Evolutionary conservation across 2,113 vertebrate species (phyloP).

Genomic region (Platichthys stellatus): DNA sequence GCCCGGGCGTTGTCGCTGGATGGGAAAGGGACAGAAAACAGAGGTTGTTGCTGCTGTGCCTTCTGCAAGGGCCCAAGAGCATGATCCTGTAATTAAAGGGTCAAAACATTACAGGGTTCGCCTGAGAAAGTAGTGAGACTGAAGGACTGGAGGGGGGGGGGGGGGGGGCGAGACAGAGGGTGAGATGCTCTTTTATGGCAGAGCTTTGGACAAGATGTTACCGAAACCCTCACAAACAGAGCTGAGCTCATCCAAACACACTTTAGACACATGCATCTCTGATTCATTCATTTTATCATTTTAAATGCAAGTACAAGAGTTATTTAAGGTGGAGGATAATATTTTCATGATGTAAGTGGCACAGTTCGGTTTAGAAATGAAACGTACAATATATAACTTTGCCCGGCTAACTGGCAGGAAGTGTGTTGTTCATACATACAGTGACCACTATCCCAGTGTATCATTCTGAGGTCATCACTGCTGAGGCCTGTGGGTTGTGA

Average conservation of each 20-base stretch:
- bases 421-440: too few relatives aligned
- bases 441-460: too few relatives aligned
- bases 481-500: too few relatives aligned
- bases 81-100: conserved; percentile 8
- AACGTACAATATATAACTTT: too few relatives aligned
- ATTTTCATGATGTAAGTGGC: too few relatives aligned
- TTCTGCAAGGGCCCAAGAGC: background rate
- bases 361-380: too few relatives aligned
- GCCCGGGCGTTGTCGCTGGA: conserved; percentile 82
- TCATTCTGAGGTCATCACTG: too few relatives aligned
- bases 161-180: conserved; percentile 7
- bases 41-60: conserved; percentile 3
- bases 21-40: conserved; percentile 35
- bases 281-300: background rate
- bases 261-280: conserved; percentile 1
- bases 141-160: too few relatives aligned
- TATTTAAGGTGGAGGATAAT: too few relatives aligned
- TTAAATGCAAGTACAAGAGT: too few relatives aligned
- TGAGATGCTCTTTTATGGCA: background rate
- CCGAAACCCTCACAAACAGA: background rate
- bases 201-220: conserved; percentile 1
- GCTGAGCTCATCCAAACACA: conserved; percentile 3
- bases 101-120: background rate
- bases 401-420: too few relatives aligned
- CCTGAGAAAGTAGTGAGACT: background rate